Evolutionary conservation across 1,140 invertebrate genomes (phyloP).

Genomic region (Polyergus mexicanus): DNA sequence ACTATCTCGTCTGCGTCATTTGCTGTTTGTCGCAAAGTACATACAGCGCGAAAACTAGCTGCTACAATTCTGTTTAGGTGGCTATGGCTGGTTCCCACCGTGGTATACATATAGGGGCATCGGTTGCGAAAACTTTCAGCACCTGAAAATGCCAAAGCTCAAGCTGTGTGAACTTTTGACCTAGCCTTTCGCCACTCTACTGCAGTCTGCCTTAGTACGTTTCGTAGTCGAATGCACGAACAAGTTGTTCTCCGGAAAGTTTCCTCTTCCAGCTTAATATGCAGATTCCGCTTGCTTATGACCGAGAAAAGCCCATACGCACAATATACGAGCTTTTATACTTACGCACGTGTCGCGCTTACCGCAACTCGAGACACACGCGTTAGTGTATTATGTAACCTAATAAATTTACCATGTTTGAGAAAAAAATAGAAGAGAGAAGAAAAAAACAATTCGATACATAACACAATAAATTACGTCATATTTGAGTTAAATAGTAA

Average conservation of each 20-base stretch:
- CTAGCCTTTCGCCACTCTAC: conserved; percentile 2
- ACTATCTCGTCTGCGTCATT: neutral
- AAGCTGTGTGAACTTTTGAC: conserved; percentile 68
- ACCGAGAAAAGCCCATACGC: conserved; percentile 12
- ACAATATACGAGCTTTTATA: conserved; percentile 44
- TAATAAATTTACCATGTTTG: conserved; percentile 12
- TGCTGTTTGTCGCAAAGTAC: conserved; percentile 11
- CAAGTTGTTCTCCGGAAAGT: conserved; percentile 52
- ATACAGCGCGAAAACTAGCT: conserved; percentile 24
- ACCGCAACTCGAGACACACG: neutral
- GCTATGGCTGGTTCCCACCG: conserved; percentile 8
- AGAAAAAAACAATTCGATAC: no score
- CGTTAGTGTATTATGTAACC: neutral
- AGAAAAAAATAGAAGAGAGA: neutral
- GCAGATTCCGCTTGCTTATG: conserved; percentile 51
- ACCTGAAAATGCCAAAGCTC: conserved; percentile 64
- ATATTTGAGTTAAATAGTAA: neutral
- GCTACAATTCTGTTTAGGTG: conserved; percentile 28
- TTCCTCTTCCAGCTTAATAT: conserved; percentile 62
- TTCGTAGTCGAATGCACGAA: conserved; percentile 45
- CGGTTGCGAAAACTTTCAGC: conserved; percentile 63
- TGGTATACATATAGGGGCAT: conserved; percentile 19
- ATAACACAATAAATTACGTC: neutral
- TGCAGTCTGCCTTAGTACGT: conserved; percentile 52
- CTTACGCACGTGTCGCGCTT: conserved; percentile 7